Evolutionary conservation across 2,797 vertebrate genomes (phyloP).

Genomic region (Glossophaga mutica): DNA sequence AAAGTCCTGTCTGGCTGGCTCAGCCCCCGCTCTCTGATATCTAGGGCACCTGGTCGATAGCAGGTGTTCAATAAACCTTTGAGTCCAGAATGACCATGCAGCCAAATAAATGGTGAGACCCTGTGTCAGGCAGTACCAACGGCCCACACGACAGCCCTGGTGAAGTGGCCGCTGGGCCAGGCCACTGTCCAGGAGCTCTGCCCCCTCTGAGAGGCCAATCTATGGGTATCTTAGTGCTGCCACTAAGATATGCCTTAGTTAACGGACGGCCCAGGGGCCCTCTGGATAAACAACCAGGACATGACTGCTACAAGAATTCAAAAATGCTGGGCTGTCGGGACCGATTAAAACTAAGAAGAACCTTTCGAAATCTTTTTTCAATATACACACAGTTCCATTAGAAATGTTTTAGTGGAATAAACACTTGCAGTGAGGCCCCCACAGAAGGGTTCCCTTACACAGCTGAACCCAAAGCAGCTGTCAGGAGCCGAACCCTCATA

Average conservation of each 20-base stretch:
- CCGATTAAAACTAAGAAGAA: conserved; percentile 39
- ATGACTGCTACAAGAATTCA: conserved; percentile 24
- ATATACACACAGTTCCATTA: background rate
- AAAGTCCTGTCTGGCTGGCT: background rate
- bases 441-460: conserved; percentile 36
- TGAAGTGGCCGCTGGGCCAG: background rate
- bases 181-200: background rate
- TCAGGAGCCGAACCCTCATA: conserved; percentile 66
- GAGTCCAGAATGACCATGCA: background rate
- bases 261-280: background rate
- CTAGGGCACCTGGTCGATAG: background rate
- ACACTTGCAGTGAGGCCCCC: conserved; percentile 43
- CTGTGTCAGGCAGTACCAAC: rapidly evolving
- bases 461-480: conserved; percentile 63
- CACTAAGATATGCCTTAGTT: background rate
- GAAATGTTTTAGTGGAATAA: conserved; percentile 44
- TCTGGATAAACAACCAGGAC: background rate
- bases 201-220: background rate
- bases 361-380: conserved; percentile 30
- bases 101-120: background rate
- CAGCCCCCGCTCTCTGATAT: background rate
- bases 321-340: conserved; percentile 13
- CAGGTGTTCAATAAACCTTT: background rate
- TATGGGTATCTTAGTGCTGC: no score
- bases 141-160: no score